Conservation (phyloP, 2,888 invertebrate species). For the Lasioglossum morio region DNA sequence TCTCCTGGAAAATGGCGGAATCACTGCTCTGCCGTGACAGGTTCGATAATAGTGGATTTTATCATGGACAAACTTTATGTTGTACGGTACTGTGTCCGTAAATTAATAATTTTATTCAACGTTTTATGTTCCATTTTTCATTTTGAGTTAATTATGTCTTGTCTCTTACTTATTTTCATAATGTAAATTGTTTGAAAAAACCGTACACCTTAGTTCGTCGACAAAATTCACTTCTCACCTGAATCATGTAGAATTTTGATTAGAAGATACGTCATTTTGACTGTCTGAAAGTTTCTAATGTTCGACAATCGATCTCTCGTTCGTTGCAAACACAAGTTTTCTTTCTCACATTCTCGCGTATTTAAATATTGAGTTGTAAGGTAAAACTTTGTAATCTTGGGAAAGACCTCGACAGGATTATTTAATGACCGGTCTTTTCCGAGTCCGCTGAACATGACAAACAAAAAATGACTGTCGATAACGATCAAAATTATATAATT, state of each 20-base stretch:
- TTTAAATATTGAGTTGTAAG: background rate
- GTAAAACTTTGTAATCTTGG: background rate
- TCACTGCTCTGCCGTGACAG: background rate
- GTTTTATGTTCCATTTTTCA: background rate
- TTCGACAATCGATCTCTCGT: background rate
- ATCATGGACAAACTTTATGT: background rate
- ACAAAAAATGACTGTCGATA: background rate
- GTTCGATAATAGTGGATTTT: background rate
- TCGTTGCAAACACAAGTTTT: background rate
- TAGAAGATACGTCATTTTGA: background rate
- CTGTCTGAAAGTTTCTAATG: background rate
- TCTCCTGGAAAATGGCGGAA: background rate
- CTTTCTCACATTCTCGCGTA: background rate
- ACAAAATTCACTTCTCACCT: background rate
- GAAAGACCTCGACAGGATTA: background rate
- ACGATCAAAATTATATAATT: background rate
- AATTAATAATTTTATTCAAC: background rate
- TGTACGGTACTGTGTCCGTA: background rate
- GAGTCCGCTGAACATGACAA: background rate
- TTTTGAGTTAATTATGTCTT: background rate
- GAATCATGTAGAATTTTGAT: background rate
- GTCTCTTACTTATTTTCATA: too few species aligned
- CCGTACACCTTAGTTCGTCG: background rate
- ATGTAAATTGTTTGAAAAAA: background rate
- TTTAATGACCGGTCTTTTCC: background rate